These are phyloP conservation scores for Taphrorychus bicolor DNA, from an alignment of 2,888 invertebrate species.

Conservation along the genomic window DNA sequence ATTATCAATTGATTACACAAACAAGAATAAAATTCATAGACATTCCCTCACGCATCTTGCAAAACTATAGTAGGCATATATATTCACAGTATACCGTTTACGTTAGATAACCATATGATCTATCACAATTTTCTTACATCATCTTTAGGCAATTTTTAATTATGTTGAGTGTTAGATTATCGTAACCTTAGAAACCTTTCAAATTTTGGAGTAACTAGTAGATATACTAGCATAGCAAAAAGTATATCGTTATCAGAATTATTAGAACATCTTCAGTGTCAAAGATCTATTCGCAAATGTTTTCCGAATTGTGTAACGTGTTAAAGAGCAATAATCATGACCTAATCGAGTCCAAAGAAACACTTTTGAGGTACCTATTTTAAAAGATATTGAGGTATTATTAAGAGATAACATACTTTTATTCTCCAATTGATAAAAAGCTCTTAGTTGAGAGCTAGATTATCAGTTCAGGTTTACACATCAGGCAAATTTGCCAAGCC, in stretches of 20 bases:
- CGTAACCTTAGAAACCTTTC: neutral
- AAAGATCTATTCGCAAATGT: slow-evolving; percentile 16
- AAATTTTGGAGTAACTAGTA: neutral
- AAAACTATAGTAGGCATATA: neutral
- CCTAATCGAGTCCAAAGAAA: slow-evolving; percentile 5
- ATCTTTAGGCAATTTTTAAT: neutral
- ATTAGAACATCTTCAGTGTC: neutral
- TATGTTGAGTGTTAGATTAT: neutral
- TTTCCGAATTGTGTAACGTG: slow-evolving; percentile 11
- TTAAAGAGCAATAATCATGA: slow-evolving; percentile 25
- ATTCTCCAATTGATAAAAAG: too few species aligned
- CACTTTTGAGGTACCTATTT: too few species aligned
- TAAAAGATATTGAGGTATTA: too few species aligned
- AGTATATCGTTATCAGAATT: neutral
- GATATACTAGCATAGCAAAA: neutral
- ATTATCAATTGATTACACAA: too few species aligned
- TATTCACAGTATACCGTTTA: too few species aligned
- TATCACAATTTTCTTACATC: slow-evolving; percentile 2
- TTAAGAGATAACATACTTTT: too few species aligned
- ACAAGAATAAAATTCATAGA: neutral
- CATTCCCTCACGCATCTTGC: neutral
- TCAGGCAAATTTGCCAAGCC: too few species aligned
- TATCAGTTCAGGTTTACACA: too few species aligned
- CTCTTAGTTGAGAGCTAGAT: too few species aligned
- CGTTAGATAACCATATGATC: neutral